Base-by-base conservation (phyloP, 1,140 invertebrate species). In the Metaphire vulgaris region DNA sequence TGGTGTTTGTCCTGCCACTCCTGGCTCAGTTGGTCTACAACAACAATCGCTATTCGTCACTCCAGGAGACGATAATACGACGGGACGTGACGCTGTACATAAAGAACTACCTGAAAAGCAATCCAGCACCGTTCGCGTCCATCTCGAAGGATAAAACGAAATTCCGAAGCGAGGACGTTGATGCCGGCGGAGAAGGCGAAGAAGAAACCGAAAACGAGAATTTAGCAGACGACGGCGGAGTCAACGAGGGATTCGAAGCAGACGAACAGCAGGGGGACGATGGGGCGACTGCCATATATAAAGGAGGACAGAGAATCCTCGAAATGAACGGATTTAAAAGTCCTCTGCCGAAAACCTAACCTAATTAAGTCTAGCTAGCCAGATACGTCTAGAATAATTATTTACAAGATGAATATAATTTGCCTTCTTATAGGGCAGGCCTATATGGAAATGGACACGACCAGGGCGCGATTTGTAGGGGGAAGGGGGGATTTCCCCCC, bases 1-100 rank as follows among this genome's bases (percentile, higher is more conserved):
- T 74, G 2, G 34, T 74, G 29, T 65, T 74, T 15, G 30, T 74
- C 33, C 26, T 74, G 26, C 30, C 74, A 12, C 30, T 32, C 26
- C 66, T 66, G 69, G 69, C 69, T 33, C 30, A 71, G 30, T 32
- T 71, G 28, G 33, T 71, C 30, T 71, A 71, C 30, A 33, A 32
- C 2, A 71, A 31, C 30, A 71, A 71, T 32, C 69, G 41, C 6
- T 56, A 56, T 56, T 56, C 41, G 6, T 56, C 41, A 6, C 41
- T 56, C 41, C 6, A 56, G 41, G 41, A 56, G 21, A 56, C 41
- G 21, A 56, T 56, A 6, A 56, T 56, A 56, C 41, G 21, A 12
- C 41, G 41, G 21, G 41, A 56, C 21, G 41, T 56, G 6, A 21
- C 21, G 6, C 41, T 56, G 6, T 56, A 56, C 41, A 56, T 56